Evolutionary conservation across 1,140 invertebrate genomes (phyloP).

Genomic region (Arctopsyche grandis): DNA sequence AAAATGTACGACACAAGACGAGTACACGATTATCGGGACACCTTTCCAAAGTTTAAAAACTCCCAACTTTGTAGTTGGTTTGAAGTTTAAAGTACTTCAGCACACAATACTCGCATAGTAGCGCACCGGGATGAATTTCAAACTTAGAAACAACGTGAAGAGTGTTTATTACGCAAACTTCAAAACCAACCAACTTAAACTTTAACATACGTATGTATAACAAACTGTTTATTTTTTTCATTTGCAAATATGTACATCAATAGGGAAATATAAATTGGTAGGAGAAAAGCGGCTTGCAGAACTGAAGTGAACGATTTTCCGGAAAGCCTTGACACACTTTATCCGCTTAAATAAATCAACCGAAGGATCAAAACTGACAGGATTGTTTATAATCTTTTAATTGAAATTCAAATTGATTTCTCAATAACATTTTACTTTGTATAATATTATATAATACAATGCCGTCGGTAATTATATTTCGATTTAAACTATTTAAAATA

Average conservation of each 20-base stretch:
- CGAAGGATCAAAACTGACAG: background rate
- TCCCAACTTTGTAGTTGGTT: background rate
- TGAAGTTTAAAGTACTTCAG: conserved; percentile 10
- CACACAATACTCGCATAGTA: background rate
- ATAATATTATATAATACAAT: too few species aligned
- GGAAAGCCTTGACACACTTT: conserved; percentile 13
- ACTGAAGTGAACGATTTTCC: too few species aligned
- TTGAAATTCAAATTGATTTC: conserved; percentile 2
- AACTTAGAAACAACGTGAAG: conserved; percentile 11
- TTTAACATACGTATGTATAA: too few species aligned
- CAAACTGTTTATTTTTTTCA: too few species aligned
- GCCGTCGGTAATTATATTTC: too few species aligned
- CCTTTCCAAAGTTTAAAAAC: background rate
- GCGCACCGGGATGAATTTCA: background rate
- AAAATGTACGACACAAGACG: background rate
- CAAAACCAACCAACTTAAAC: background rate
- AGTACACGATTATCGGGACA: conserved; percentile 2
- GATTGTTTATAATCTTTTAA: background rate
- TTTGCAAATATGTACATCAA: background rate
- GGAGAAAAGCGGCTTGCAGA: too few species aligned
- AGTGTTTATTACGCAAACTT: conserved; percentile 2
- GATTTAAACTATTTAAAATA: background rate
- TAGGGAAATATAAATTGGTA: background rate
- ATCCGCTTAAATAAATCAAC: conserved; percentile 1
- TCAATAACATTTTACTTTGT: background rate